Evolutionary conservation across 2,113 vertebrate genomes (phyloP).

Genomic region (Pithys albifrons): DNA sequence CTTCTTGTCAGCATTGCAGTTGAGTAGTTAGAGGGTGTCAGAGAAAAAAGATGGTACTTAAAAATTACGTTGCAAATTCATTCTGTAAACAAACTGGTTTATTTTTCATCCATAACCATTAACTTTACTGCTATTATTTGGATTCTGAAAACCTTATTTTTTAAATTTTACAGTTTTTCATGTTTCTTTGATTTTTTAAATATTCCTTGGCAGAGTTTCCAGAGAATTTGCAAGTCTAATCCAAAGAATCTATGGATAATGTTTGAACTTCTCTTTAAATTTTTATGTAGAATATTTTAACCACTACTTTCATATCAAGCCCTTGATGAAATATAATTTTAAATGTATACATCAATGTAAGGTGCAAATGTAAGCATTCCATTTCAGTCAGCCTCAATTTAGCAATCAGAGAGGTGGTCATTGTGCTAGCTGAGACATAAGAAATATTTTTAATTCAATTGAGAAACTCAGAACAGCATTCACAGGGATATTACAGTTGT

Average conservation of each 20-base stretch:
- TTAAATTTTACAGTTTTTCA: not conserved
- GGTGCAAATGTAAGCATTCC: not conserved
- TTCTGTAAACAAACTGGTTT: not conserved
- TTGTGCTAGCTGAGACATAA: not conserved
- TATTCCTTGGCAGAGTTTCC: not conserved
- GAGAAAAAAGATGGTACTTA: not conserved
- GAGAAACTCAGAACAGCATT: not conserved
- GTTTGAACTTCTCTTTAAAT: not conserved
- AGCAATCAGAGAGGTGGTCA: not conserved
- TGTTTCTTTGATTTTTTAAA: not conserved
- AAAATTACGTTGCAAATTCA: not conserved
- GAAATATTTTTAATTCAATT: not conserved
- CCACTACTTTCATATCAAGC: not conserved
- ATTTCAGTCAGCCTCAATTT: not conserved
- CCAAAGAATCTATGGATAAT: not conserved
- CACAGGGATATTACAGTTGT: not conserved
- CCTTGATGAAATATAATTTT: not conserved
- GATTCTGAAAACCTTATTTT: not conserved
- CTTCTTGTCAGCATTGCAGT: not conserved
- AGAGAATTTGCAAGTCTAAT: not conserved
- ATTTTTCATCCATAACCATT: not conserved
- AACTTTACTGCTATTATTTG: not conserved
- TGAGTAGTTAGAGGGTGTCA: not conserved
- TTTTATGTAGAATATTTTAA: not conserved
- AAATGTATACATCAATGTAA: not conserved